phyloP scores from a whole-genome alignment of 2,797 vertebrate species.

The Gephyroberyx darwinii region DNA sequence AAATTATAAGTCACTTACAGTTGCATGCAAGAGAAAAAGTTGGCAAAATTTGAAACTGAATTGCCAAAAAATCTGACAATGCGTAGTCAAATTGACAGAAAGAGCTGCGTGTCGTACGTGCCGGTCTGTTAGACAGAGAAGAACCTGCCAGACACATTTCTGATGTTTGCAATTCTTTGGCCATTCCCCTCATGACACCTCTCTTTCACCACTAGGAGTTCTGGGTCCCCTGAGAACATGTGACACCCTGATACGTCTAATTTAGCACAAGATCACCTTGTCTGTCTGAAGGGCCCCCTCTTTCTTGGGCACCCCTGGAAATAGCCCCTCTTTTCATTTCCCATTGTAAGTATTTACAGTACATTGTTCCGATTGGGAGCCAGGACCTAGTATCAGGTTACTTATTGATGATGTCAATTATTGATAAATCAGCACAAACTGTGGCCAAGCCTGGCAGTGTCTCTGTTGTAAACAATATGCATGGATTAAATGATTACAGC shows the following conservation, averaged over 20 bases:
- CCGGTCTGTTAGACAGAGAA: slow-evolving; percentile 34
- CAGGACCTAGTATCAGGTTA: slow-evolving; percentile 18
- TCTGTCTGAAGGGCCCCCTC: no score
- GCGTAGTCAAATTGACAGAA: slow-evolving; percentile 19
- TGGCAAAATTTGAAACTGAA: neutral
- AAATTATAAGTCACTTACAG: slow-evolving; percentile 4
- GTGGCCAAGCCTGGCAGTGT: slow-evolving; percentile 43
- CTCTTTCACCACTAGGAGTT: slow-evolving; percentile 25
- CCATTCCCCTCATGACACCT: slow-evolving; percentile 2
- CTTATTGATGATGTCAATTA: slow-evolving; percentile 50
- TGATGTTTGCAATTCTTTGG: slow-evolving; percentile 19
- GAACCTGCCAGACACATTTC: slow-evolving; percentile 22
- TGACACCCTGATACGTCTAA: slow-evolving; percentile 10
- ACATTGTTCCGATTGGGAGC: slow-evolving; percentile 32
- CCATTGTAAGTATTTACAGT: slow-evolving; percentile 22
- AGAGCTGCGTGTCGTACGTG: neutral
- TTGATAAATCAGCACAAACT: slow-evolving; percentile 56
- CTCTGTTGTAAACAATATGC: slow-evolving; percentile 49
- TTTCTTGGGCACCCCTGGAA: neutral
- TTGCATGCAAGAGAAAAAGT: slow-evolving; percentile 10
- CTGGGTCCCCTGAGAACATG: neutral
- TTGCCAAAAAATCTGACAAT: slow-evolving; percentile 12
- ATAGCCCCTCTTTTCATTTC: neutral
- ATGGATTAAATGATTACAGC: slow-evolving; percentile 53
- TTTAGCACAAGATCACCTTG: slow-evolving; percentile 9